Conservation (phyloP, 2,113 vertebrate genomes). For the Charadrius vociferus region DNA sequence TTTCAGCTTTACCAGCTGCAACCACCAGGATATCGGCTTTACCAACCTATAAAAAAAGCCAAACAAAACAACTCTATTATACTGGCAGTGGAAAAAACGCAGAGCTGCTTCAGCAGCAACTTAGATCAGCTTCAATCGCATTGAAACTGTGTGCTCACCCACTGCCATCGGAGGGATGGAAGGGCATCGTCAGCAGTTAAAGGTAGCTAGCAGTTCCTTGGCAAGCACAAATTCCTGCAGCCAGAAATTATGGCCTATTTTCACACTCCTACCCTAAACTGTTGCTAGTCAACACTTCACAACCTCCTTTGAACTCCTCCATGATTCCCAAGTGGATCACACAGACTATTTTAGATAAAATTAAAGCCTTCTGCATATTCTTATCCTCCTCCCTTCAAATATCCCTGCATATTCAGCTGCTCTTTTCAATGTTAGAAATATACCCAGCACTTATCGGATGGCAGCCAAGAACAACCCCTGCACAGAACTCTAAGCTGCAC, state of each 20-base stretch:
- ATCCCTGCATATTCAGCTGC: constrained; percentile 18
- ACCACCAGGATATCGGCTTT: constrained; percentile 96
- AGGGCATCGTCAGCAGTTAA: neutral
- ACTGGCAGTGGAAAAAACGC: neutral
- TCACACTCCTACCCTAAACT: constrained; percentile 5
- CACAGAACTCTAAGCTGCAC: neutral
- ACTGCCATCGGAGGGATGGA: neutral
- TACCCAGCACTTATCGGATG: neutral
- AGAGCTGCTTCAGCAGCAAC: neutral
- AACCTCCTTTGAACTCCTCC: constrained; percentile 41
- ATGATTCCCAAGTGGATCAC: constrained; percentile 6
- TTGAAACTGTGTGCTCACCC: neutral
- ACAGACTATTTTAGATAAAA: constrained; percentile 7
- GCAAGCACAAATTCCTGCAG: neutral
- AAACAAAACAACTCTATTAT: neutral
- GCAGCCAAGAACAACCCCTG: constrained; percentile 28
- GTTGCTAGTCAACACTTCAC: constrained; percentile 35
- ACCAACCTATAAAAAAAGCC: constrained; percentile 70
- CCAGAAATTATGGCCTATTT: constrained; percentile 17
- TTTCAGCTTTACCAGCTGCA: constrained; percentile 91
- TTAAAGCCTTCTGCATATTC: constrained; percentile 33
- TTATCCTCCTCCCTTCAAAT: constrained; percentile 6
- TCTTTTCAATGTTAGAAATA: constrained; percentile 22
- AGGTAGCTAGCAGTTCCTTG: neutral
- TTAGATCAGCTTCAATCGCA: neutral